Conservation (phyloP, 2,797 vertebrate genomes). For the Malurus leucopterus region DNA sequence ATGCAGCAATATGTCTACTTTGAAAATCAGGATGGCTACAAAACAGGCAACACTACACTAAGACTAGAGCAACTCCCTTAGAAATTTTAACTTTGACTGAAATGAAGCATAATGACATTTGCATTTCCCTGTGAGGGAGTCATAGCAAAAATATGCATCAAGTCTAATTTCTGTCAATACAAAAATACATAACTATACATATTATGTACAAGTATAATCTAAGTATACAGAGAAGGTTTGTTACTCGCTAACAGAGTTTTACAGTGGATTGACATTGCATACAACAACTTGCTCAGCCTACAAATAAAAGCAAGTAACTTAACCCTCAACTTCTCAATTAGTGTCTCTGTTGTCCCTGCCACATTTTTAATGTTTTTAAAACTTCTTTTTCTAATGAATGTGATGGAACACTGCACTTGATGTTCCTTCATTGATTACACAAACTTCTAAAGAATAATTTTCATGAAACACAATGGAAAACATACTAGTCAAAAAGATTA, state of each 20-base stretch:
- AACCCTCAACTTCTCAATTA: fast-evolving
- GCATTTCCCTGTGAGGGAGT: neutral
- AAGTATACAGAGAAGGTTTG: neutral
- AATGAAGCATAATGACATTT: neutral
- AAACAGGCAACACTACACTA: neutral
- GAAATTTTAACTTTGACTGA: neutral
- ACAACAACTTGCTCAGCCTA: neutral
- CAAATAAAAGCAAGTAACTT: neutral
- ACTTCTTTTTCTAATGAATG: neutral
- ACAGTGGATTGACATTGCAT: neutral
- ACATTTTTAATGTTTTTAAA: neutral
- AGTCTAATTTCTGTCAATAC: neutral
- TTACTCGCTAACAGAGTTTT: neutral
- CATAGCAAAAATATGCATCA: neutral
- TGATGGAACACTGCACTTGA: neutral
- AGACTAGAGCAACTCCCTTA: neutral
- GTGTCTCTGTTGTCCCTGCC: neutral
- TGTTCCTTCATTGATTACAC: neutral
- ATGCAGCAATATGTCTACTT: neutral
- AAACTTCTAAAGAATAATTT: neutral
- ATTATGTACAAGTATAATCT: neutral
- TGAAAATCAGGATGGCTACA: neutral
- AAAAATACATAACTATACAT: neutral
- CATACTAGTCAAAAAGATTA: neutral
- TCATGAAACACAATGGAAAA: neutral